phyloP scores from a whole-genome alignment of 2,888 invertebrate genomes.

The Tethea ocularis region DNA sequence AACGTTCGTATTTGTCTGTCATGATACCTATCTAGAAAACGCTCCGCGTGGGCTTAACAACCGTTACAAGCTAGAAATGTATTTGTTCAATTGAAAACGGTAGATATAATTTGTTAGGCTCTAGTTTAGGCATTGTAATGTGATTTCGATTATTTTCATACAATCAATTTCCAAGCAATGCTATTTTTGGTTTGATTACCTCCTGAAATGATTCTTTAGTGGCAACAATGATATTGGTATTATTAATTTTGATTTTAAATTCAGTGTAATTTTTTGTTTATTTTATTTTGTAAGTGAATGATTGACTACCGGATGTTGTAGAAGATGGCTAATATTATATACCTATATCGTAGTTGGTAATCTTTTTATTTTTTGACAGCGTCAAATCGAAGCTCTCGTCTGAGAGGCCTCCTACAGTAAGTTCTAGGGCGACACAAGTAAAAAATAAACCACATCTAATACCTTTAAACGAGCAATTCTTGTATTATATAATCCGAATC shows the following conservation, averaged over 20 bases:
- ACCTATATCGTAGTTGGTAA: too few relatives aligned
- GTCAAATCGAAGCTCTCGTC: too few relatives aligned
- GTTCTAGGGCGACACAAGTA: too few relatives aligned
- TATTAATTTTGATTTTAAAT: not conserved
- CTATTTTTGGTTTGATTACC: not conserved
- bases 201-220: not conserved
- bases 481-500: too few relatives aligned
- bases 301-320: not conserved
- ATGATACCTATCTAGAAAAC: constrained; percentile 5
- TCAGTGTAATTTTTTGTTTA: not conserved
- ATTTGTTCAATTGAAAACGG: constrained; percentile 8
- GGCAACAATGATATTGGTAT: not conserved
- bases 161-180: not conserved
- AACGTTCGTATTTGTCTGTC: constrained; percentile 14
- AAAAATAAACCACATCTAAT: too few relatives aligned
- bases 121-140: not conserved
- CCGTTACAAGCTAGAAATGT: constrained; percentile 10
- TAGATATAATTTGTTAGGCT: constrained; percentile 4
- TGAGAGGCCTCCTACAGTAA: too few relatives aligned
- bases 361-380: too few relatives aligned
- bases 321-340: constrained; percentile 14
- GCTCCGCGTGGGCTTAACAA: constrained; percentile 12
- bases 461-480: too few relatives aligned
- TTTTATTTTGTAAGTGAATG: not conserved
- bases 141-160: not conserved